Evolutionary conservation across 2,797 vertebrate genomes (phyloP).

Genomic region (Melopsittacus undulatus): DNA sequence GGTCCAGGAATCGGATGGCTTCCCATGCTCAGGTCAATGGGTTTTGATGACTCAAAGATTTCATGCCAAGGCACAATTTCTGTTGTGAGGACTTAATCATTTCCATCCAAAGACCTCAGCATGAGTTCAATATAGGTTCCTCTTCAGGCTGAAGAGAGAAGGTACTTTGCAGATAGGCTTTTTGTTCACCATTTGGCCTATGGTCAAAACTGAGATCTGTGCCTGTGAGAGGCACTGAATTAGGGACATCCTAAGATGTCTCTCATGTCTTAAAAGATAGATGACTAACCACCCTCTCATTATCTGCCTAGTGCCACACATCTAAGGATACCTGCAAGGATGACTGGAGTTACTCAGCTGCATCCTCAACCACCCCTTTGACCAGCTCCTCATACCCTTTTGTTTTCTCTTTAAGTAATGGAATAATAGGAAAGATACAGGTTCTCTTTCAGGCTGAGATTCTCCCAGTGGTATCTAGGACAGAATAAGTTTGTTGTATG

Average conservation of each 20-base stretch:
- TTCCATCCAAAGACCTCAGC: background rate
- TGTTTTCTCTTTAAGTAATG: background rate
- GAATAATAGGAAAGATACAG: background rate
- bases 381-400: background rate
- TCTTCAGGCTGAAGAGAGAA: background rate
- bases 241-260: background rate
- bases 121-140: background rate
- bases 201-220: background rate
- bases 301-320: background rate
- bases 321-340: background rate
- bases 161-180: background rate
- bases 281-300: rapidly evolving
- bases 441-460: background rate
- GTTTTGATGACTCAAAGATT: background rate
- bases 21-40: background rate
- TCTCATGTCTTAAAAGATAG: background rate
- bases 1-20: background rate
- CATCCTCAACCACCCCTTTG: background rate
- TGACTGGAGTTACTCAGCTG: background rate
- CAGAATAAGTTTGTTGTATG: background rate
- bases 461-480: background rate
- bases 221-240: background rate
- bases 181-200: rapidly evolving
- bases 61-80: background rate
- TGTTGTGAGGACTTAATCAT: background rate